Base-by-base conservation (phyloP, 2,888 invertebrate species). In the Pteria penguin region DNA sequence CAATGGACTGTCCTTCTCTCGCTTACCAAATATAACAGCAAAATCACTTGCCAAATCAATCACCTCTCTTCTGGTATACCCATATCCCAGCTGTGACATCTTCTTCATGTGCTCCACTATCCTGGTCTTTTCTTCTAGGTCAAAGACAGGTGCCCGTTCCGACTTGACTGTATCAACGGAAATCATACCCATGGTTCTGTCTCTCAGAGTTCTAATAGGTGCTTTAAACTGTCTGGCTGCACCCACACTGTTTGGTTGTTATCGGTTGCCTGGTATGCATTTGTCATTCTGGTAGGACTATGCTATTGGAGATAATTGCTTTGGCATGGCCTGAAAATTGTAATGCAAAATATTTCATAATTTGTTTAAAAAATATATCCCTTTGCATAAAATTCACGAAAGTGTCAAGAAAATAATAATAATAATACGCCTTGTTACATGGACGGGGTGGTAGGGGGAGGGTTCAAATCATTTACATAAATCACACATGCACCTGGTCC, bases 11-110 rank as follows among this genome's bases (percentile, higher is more conserved):
- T 45, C 52, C 22, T 26, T n/a, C 0, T 62, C 11, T 29, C 14
- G 66, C 22, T 66, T 66, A 1, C 52, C 66, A 24, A 52, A 27
- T 2, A 11, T 66, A 26, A 36, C 52, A 2, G 27, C 27, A 66
- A 45, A 66, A 26, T 66, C 52, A 27, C 18, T 5, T 4, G 66
- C n/a, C n/a, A 54, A n/a, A 27, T 66, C 66, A 2, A 54, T 29
- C 0, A 54, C 27, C 29, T 54, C 66, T 54, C 36, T 27, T 27
- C 66, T 26, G 22, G 55, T 57, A 32, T 57, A 68, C 2, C 68
- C 68, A 68, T 68, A 68, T 0, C 57, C 33, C 55, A 57, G 27
- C 4, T 57, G 32, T 52, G 57, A 31, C 33, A 68, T 29, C 24
- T 68, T 24, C n/a, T 54, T 27, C 4, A 68, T n/a, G 24, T 68